Evolutionary conservation across 2,888 invertebrate genomes (phyloP), one percentile per base, ranked within the genome.

Genomic region (Odontocerum albicorne): DNA sequence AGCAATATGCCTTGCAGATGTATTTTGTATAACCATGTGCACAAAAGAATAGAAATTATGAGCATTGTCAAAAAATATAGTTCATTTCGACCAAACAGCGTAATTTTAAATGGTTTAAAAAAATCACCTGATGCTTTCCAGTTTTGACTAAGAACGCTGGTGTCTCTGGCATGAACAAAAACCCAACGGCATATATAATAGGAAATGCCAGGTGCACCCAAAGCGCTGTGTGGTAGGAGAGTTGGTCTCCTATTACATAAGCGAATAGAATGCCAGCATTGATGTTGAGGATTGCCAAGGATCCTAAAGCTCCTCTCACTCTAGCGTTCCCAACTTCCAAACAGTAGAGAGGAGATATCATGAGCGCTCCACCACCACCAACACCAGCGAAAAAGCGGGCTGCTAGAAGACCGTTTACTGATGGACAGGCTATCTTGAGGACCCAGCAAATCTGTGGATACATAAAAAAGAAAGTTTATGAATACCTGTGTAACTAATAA

Each of bases 81-180:
- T n/a, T n/a, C n/a, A n/a, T n/a, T n/a, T n/a, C n/a, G n/a, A n/a
- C n/a, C n/a, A n/a, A n/a, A n/a, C n/a, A n/a, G n/a, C n/a, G n/a
- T n/a, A n/a, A n/a, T n/a, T n/a, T n/a, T n/a, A n/a, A n/a, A n/a
- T n/a, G n/a, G n/a, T n/a, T n/a, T n/a, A n/a, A n/a, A n/a, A n/a
- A n/a, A n/a, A n/a, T 21, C 10, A 55, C 58, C 42, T 55, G 47
- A 47, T 51, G 43, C 42, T 42, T 66, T 3, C 74, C 74, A 31
- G 62, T 67, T 60, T 72, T 74, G 33, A 79, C 67, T 4, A 79
- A 67, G 49, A 70, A 79, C 0, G 80, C 73, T 0, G 86, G 86
- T 0, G 84, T 81, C 61, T 86, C 86, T 0, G 85, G 85, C 70
- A 84, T 74, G 66, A 70, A 68, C 10, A 75, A 65, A 59, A 81